A percentile compares a stretch with the other conserved stretches of the same genome.
Conservation (phyloP, 1,140 invertebrate species). For the Hycleus phaleratus region DNA sequence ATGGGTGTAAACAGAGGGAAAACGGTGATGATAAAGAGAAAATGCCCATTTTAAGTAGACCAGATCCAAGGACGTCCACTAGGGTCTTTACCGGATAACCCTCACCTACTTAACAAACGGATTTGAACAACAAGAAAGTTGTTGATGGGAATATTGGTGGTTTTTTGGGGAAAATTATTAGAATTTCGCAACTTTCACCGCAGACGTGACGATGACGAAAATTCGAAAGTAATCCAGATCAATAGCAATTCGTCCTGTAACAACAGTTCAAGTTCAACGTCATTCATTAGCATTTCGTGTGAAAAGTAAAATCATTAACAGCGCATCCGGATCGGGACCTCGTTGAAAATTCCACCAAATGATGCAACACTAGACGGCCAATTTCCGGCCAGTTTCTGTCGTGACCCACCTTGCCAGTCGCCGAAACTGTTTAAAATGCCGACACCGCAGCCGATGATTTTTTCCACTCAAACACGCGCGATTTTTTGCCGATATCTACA, state of each 20-base stretch:
- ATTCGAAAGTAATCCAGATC: conserved; percentile 19
- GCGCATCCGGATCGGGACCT: too few species aligned
- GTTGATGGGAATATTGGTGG: too few species aligned
- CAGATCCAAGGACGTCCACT: neutral
- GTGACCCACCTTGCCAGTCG: too few species aligned
- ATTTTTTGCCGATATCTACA: too few species aligned
- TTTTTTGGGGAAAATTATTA: too few species aligned
- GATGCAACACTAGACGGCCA: too few species aligned
- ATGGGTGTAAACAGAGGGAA: neutral
- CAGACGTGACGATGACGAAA: conserved; percentile 4
- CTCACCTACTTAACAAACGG: conserved; percentile 14
- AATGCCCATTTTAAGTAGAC: neutral
- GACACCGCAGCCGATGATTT: too few species aligned
- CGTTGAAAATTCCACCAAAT: too few species aligned
- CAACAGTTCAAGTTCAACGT: neutral
- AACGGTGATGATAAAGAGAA: neutral
- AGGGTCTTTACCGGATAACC: neutral
- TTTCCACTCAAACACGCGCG: too few species aligned
- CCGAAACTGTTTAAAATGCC: too few species aligned
- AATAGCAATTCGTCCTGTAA: neutral
- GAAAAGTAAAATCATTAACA: too few species aligned
- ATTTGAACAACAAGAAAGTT: neutral
- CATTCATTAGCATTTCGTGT: neutral
- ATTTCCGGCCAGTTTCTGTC: too few species aligned
- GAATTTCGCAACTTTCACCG: conserved; percentile 12